These are phyloP conservation scores for Antheraea yamamai DNA, from an alignment of 2,888 invertebrate genomes.

Conservation along the genomic window DNA sequence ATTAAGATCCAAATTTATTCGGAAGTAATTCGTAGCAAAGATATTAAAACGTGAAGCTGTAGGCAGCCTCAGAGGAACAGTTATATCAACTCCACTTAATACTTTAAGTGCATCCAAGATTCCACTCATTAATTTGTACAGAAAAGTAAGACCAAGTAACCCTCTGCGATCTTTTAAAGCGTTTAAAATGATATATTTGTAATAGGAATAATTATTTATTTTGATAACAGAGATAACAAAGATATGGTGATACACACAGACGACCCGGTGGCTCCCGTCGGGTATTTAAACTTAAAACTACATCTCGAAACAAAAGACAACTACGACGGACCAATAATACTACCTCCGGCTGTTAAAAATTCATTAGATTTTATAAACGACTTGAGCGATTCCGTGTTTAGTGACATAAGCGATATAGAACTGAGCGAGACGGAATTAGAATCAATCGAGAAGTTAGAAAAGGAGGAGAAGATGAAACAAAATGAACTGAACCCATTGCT, in stretches of 20 bases:
- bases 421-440: constrained; percentile 84
- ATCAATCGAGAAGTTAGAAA: constrained; percentile 80
- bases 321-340: constrained; percentile 56
- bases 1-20: no score
- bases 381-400: constrained; percentile 84
- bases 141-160: no score
- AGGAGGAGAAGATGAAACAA: constrained; percentile 71
- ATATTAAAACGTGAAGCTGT: no score
- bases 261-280: constrained; percentile 97
- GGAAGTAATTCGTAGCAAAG: no score
- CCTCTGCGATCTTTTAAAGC: no score
- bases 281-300: constrained; percentile 94
- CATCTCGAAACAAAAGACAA: constrained; percentile 87
- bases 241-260: constrained; percentile 94
- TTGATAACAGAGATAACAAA: constrained; percentile 87
- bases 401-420: constrained; percentile 85
- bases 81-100: no score
- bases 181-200: neutral
- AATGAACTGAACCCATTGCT: constrained; percentile 71
- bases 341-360: constrained; percentile 78
- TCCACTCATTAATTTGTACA: no score
- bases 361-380: constrained; percentile 84
- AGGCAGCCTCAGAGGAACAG: no score
- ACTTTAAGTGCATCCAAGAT: no score
- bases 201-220: neutral